phyloP scores from a whole-genome alignment of 2,113 vertebrate genomes.

The Oncorhynchus masou region DNA sequence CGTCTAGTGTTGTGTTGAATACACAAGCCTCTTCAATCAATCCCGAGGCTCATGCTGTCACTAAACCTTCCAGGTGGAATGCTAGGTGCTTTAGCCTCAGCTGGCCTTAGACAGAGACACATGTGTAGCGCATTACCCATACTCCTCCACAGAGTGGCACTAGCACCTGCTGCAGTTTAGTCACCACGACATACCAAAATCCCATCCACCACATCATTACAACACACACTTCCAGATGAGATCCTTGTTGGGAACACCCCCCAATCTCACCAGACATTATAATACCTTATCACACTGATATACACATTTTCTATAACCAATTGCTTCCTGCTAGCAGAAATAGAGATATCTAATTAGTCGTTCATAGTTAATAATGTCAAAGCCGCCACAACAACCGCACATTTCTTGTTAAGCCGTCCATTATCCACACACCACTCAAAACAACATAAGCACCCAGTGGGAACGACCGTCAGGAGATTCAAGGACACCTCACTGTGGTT shows the following conservation, averaged over 20 bases:
- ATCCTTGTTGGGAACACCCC: too few relatives aligned
- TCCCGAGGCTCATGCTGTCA: too few relatives aligned
- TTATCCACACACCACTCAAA: background rate
- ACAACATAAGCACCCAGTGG: background rate
- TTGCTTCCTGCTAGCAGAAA: background rate
- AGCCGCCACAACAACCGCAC: too few relatives aligned
- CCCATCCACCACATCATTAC: slow-evolving; percentile 1
- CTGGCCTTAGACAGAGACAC: background rate
- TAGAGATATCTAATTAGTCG: background rate
- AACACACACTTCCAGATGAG: background rate
- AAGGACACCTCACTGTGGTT: background rate
- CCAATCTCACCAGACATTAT: background rate
- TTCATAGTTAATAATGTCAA: too few relatives aligned
- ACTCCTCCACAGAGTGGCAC: slow-evolving; percentile 3
- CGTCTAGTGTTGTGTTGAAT: too few relatives aligned
- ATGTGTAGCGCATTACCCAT: background rate
- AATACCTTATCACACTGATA: background rate
- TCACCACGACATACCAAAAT: background rate
- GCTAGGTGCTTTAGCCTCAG: background rate
- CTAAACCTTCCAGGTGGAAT: background rate
- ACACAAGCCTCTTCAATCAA: too few relatives aligned
- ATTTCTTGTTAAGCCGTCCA: too few relatives aligned
- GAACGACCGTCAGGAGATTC: background rate
- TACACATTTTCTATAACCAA: too few relatives aligned
- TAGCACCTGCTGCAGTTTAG: slow-evolving; percentile 13